Evolutionary conservation across 2,888 invertebrate genomes (phyloP).

Genomic region (Fragum whitleyi): DNA sequence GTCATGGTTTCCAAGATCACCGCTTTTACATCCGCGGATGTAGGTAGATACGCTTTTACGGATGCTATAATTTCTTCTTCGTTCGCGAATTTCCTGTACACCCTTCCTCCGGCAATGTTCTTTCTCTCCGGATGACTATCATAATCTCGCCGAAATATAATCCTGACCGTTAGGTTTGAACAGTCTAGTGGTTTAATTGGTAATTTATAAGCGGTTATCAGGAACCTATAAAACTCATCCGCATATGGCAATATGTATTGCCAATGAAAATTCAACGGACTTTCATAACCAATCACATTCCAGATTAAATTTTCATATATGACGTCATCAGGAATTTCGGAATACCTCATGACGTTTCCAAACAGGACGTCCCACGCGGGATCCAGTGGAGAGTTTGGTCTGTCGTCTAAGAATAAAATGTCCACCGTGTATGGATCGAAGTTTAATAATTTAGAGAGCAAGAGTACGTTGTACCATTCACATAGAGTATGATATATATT

Average conservation of each 20-base stretch:
- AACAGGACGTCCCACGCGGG: slow-evolving; percentile 53
- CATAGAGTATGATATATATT: slow-evolving; percentile 63
- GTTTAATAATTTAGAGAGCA: slow-evolving; percentile 42
- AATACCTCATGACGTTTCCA: slow-evolving; percentile 43
- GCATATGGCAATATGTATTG: slow-evolving; percentile 35
- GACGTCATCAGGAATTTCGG: slow-evolving; percentile 23
- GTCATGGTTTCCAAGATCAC: slow-evolving; percentile 53
- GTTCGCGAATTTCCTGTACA: slow-evolving; percentile 59
- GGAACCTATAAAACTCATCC: slow-evolving; percentile 52
- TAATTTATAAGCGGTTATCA: slow-evolving; percentile 41
- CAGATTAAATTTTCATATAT: slow-evolving; percentile 54
- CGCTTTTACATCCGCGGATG: slow-evolving; percentile 17
- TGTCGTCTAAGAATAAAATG: slow-evolving; percentile 57
- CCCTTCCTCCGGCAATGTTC: slow-evolving; percentile 35
- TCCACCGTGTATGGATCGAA: slow-evolving; percentile 43
- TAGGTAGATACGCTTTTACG: slow-evolving; percentile 27
- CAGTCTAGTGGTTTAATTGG: slow-evolving; percentile 43
- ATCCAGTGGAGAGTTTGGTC: slow-evolving; percentile 56
- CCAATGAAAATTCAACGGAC: slow-evolving; percentile 58
- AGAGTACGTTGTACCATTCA: slow-evolving; percentile 62
- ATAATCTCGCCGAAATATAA: slow-evolving; percentile 58
- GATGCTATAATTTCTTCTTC: slow-evolving; percentile 47
- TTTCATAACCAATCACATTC: slow-evolving; percentile 64
- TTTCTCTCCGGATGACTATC: slow-evolving; percentile 56
- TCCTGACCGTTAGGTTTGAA: slow-evolving; percentile 34